These are phyloP conservation scores for Polymixis lichenea DNA, from an alignment of 2,888 invertebrate genomes.

Conservation along the genomic window DNA sequence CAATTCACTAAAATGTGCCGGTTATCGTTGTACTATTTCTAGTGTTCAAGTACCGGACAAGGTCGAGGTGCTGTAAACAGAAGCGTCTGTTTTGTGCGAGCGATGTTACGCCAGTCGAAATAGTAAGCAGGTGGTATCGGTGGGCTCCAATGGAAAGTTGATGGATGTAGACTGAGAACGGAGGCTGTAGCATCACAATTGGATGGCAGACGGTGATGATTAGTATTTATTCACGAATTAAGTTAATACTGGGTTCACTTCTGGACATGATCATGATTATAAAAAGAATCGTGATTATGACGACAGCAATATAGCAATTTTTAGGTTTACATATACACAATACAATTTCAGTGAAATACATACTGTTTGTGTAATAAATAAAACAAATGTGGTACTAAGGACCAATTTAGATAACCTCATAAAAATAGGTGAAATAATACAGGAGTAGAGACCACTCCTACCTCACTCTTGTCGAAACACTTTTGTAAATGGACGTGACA, in stretches of 20 bases:
- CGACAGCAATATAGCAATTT: too few relatives aligned
- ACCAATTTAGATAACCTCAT: background rate
- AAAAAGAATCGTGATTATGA: background rate
- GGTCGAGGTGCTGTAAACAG: slow-evolving; percentile 63
- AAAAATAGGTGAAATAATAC: background rate
- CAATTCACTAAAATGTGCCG: slow-evolving; percentile 26
- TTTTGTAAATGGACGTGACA: slow-evolving; percentile 34
- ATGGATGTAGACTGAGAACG: slow-evolving; percentile 2
- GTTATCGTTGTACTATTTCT: slow-evolving; percentile 62
- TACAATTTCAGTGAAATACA: background rate
- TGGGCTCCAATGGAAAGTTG: slow-evolving; percentile 19
- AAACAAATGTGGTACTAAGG: background rate
- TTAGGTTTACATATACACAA: too few relatives aligned
- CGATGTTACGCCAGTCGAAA: slow-evolving; percentile 28
- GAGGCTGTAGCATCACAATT: background rate
- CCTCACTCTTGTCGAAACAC: slow-evolving; percentile 11
- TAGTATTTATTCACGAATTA: background rate
- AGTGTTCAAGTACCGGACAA: slow-evolving; percentile 58
- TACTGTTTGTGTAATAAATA: background rate
- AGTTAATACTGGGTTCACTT: background rate
- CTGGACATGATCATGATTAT: background rate
- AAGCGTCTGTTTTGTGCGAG: slow-evolving; percentile 57
- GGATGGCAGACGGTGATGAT: background rate
- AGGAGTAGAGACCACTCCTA: background rate
- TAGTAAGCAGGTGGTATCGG: slow-evolving; percentile 33